Evolutionary conservation across 2,797 vertebrate genomes (phyloP), one percentile per base, ranked within the genome.

Genomic region (Enteromius thamalakanensis): DNA sequence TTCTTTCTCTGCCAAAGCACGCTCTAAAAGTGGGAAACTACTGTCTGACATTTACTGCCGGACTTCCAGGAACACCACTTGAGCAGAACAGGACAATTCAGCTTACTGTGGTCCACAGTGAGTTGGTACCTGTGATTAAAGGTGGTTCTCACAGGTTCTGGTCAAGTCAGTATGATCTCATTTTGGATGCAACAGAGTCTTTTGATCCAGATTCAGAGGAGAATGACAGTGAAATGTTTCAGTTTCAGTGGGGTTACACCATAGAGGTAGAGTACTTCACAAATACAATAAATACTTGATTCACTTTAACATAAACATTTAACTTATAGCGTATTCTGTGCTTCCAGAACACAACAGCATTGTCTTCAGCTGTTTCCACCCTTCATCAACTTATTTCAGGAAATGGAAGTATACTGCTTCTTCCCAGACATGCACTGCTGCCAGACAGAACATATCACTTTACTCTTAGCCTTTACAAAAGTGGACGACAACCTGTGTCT

Each of bases 101-200:
- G 23, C 42, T 96, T 19, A 90, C 89, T 3, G 95, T 96, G 51
- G 80, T 90, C 42, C 89, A 92, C 78, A 94, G 94, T 49, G 87
- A 88, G 0, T 82, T 96, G 68, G 90, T 94, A 14, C 91, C 95
- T 14, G 45, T 92, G 53, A 95, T 96, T 81, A 91, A 89, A 79
- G 95, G 95, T 67, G 95, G 96, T 7, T 93, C 94, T 1, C 87
- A 90, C 76, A 91, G 92, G 88, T 65, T 91, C 45, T 95, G 94
- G 92, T 86, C 94, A 72, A 88, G 79, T 55, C 21, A 87, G 34
- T 87, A 60, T n/a, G 91, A 95, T 76, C 90, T 96, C 1, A 19
- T 92, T 70, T 85, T 96, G 87, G 94, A 96, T 65, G 96, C 93
- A 64, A 91, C 90, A 2, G 87, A 92, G 9, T 96, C 95, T 19